Evolutionary conservation across 1,140 invertebrate genomes (phyloP), one percentile per base, ranked within the genome.

Genomic region (Coelopa frigida): DNA sequence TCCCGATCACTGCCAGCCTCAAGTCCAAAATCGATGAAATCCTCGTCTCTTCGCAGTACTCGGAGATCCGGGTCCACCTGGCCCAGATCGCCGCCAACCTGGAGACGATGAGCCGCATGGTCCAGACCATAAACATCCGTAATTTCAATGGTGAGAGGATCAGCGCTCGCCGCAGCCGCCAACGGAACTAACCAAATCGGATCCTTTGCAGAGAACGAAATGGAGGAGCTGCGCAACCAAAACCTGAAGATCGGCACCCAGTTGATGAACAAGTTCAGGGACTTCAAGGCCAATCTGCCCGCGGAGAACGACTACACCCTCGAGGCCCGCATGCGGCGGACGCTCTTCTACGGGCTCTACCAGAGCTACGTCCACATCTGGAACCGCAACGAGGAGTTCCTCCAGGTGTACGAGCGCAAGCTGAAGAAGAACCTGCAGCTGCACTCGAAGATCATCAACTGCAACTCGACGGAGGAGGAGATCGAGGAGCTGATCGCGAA

Each of bases 361-460:
- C 61, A 69, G 44, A 58, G 57, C 10, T 69, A 58, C 10, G 57
- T 67, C 5, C 58, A 61, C 52, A 54, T 68, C 4, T 69, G 66
- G 66, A 59, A 55, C n/a, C 57, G 52, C 36, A 68, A 69, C 37
- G 66, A 69, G 27, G 20, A 51, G n/a, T 68, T 68, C 26, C 46
- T 69, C 37, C 57, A 61, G 22, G 53, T 55, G 29, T 69, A 65
- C 31, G 65, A 69, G 44, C 24, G 35, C 0, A 66, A 63, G 27
- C 40, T 68, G 0, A 68, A 68, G 31, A 67, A 67, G 32, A 62
- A 62, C 42, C 46, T 69, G 51, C 56, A 57, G 14, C 32, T 62
- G 40, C 65, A 69, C 44, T 53, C 66, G 3, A 64, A 65, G 49
- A 64, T 69, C 17, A 67, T 69, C 10, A 64, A 67, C 37, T 52